Conservation (phyloP, 2,888 invertebrate species). For the Anarsia innoxiella region DNA sequence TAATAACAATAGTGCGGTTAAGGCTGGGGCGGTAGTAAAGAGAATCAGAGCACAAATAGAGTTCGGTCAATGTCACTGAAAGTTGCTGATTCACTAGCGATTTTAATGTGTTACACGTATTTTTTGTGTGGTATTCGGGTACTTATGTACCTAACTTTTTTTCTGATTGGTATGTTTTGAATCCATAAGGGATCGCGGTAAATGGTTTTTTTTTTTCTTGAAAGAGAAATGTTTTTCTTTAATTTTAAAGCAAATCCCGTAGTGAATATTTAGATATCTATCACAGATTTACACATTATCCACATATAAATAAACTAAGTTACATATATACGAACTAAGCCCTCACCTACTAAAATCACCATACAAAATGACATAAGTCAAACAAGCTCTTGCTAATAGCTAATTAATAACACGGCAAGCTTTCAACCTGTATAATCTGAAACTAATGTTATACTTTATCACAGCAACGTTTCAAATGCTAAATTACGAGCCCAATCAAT, state of each 20-base stretch:
- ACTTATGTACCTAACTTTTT: too few relatives aligned
- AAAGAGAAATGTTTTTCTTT: too few relatives aligned
- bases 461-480: constrained; percentile 6
- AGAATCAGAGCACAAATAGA: constrained; percentile 54
- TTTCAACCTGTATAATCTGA: constrained; percentile 7
- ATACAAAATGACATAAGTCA: neutral
- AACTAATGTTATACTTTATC: constrained; percentile 10
- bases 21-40: constrained; percentile 29
- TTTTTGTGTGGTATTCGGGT: too few relatives aligned
- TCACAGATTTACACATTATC: too few relatives aligned
- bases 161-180: too few relatives aligned
- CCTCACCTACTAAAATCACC: neutral
- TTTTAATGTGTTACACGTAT: too few relatives aligned
- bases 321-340: too few relatives aligned
- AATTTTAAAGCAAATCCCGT: too few relatives aligned
- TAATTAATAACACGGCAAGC: constrained; percentile 1
- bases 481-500: neutral
- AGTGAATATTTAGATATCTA: too few relatives aligned
- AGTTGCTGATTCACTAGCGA: constrained; percentile 35
- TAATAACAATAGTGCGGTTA: constrained; percentile 26
- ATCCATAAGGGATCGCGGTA: too few relatives aligned
- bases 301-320: too few relatives aligned
- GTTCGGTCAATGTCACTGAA: constrained; percentile 52
- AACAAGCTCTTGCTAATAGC: constrained; percentile 2
- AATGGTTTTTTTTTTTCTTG: too few relatives aligned